Evolutionary conservation across 2,888 invertebrate genomes (phyloP).

Genomic region (Agonopterix arenella): DNA sequence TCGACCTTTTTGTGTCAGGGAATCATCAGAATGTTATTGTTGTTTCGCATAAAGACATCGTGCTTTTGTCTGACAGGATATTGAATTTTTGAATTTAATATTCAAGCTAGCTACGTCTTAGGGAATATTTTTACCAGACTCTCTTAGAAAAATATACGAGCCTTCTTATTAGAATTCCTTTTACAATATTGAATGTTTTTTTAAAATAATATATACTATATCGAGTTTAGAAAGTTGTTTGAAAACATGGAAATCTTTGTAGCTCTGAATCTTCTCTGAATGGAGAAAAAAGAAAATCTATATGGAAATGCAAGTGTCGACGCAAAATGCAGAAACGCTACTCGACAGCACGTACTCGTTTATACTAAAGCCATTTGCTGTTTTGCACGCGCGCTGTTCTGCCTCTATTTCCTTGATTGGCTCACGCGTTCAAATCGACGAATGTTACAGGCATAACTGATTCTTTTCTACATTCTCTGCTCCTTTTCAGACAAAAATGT

Average conservation of each 20-base stretch:
- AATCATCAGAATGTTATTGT: constrained; percentile 35
- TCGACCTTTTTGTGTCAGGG: constrained; percentile 27
- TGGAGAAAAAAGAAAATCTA: constrained; percentile 2
- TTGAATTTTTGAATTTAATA: constrained; percentile 14
- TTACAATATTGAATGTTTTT: neutral
- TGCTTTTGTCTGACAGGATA: constrained; percentile 7
- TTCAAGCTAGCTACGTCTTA: constrained; percentile 1
- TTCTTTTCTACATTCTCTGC: too few species aligned
- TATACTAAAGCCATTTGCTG: neutral
- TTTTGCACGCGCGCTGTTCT: constrained; percentile 1
- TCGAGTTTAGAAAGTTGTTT: too few species aligned
- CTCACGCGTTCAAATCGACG: neutral
- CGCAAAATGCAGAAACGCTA: constrained; percentile 2
- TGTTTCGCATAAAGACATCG: constrained; percentile 22
- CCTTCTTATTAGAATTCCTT: neutral
- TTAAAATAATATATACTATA: too few species aligned
- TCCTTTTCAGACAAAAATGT: too few species aligned
- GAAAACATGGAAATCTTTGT: too few species aligned
- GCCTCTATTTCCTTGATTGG: neutral
- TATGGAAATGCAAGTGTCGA: constrained; percentile 4
- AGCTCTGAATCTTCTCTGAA: too few species aligned
- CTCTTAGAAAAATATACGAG: neutral
- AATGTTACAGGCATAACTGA: neutral
- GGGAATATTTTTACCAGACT: constrained; percentile 2
- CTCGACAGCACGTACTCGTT: constrained; percentile 1